Evolutionary conservation across 2,888 invertebrate species (phyloP).

Genomic region (Chironomus tentans): DNA sequence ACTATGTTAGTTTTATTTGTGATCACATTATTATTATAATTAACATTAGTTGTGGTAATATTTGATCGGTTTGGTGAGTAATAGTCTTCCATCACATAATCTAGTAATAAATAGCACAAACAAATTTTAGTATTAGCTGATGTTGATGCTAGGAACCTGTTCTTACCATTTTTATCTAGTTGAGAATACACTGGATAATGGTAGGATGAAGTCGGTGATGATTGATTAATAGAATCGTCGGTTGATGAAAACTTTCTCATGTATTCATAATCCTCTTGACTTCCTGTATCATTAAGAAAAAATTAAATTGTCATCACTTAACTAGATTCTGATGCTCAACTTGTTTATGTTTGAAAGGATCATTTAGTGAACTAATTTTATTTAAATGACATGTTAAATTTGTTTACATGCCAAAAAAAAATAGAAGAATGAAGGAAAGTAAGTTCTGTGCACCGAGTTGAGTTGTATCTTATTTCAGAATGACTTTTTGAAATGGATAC

Average conservation of each 20-base stretch:
- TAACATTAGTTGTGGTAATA: conserved; percentile 3
- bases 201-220: conserved; percentile 17
- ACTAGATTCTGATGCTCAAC: not conserved
- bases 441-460: not conserved
- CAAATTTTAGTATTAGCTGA: not conserved
- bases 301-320: not conserved
- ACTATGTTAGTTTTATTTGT: conserved; percentile 11
- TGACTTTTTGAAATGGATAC: too few species aligned
- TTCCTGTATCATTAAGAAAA: conserved; percentile 8
- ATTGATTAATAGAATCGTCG: conserved; percentile 22
- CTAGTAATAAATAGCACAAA: not conserved
- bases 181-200: conserved; percentile 26
- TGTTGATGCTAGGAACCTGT: not conserved
- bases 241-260: conserved; percentile 27
- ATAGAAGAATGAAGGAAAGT: not conserved
- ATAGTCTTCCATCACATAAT: conserved; percentile 11
- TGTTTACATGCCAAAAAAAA: not conserved
- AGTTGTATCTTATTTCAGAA: too few species aligned
- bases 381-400: conserved; percentile 1
- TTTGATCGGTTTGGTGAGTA: conserved; percentile 1
- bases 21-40: conserved; percentile 25
- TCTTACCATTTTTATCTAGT: conserved; percentile 20
- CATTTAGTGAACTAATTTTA: conserved; percentile 6
- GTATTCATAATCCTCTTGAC: conserved; percentile 23
- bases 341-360: conserved; percentile 11